A percentile compares a stretch with the other conserved stretches of the same genome.
Evolutionary conservation across 1,140 invertebrate species (phyloP).

Genomic region (Coelopa frigida): DNA sequence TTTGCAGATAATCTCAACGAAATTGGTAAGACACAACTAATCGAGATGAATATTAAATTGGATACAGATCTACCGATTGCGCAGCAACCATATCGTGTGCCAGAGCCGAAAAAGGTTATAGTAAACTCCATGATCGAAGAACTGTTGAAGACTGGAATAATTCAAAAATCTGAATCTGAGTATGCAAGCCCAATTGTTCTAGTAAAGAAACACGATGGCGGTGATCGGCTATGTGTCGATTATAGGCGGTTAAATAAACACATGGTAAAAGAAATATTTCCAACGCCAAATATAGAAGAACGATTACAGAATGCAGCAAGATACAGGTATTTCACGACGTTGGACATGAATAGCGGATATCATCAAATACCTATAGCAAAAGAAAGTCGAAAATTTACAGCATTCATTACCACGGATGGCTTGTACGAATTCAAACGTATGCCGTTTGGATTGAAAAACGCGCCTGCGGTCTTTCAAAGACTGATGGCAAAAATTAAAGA

Average conservation of each 20-base stretch:
- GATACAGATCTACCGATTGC: conserved; percentile 7
- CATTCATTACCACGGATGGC: conserved; percentile 40
- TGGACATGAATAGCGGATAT: conserved; percentile 32
- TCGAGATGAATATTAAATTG: not conserved
- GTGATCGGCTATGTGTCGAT: conserved; percentile 31
- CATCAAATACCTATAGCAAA: conserved; percentile 23
- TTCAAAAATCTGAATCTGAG: conserved; percentile 16
- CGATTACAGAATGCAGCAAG: conserved; percentile 16
- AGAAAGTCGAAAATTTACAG: conserved; percentile 25
- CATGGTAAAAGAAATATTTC: conserved; percentile 21
- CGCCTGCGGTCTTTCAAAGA: conserved; percentile 16
- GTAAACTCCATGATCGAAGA: not conserved
- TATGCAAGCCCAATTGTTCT: conserved; percentile 28
- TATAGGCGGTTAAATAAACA: conserved; percentile 45
- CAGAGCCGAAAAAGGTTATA: conserved; percentile 5
- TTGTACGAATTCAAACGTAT: conserved; percentile 49
- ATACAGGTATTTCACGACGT: conserved; percentile 17
- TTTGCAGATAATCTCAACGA: conserved; percentile 4
- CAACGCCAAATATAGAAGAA: conserved; percentile 26
- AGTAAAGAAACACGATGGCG: conserved; percentile 29
- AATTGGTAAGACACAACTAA: not conserved
- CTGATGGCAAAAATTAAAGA: conserved; percentile 4
- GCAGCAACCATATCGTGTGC: conserved; percentile 13
- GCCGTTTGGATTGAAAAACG: conserved; percentile 34
- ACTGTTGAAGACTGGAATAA: not conserved